Base-by-base conservation (phyloP, 2,113 vertebrate genomes). In the Strigops habroptila region DNA sequence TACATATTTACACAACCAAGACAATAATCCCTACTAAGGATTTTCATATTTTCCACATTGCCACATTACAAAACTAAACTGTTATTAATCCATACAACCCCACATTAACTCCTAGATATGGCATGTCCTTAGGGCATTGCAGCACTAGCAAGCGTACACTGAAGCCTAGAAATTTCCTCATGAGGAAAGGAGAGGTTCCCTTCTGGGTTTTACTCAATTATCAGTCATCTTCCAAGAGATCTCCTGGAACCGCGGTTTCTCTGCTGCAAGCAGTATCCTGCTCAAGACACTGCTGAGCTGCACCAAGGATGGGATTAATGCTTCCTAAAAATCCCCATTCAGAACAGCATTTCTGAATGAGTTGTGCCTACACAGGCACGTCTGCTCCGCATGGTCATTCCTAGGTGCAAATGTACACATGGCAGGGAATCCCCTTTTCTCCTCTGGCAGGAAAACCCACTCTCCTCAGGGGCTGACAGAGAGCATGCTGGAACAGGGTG, bases 1-100 rank as follows among this genome's bases (percentile, higher is more conserved):
- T 73, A 96, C 70, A 70, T 92, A 95, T 95, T 96, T 96, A 94
- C 71, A 94, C 55, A 94, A 96, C 28, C 53, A 88, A 96, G 86
- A 96, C 97, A 91, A 96, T 94, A 96, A 96, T 91, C 55, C 62
- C 86, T 74, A 95, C 76, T 71, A 86, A 83, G 48, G 41, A 67
- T 53, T 46, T 64, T 60, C 59, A 43, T 57, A 91, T 92, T 70
- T 52, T 53, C 7, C 13, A 37, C 64, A 46, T 69, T 80, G 70
- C 53, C 80, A 74, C 83, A 53, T 75, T 89, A 94, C 81, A 80
- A 96, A 93, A 82, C 46, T 1, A 87, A 92, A 92, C 59, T 94
- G 60, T 90, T 88, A 95, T 70, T 67, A 78, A 88, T 92, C 74
- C 90, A 88, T 90, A 78, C 91, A 95, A 69, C 78, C 46, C 21